Percentiles rank a stretch among this genome's conserved stretches.
These are phyloP conservation scores for Cotesia vestalis DNA, from an alignment of 1,140 invertebrate species.

Conservation along the genomic window DNA sequence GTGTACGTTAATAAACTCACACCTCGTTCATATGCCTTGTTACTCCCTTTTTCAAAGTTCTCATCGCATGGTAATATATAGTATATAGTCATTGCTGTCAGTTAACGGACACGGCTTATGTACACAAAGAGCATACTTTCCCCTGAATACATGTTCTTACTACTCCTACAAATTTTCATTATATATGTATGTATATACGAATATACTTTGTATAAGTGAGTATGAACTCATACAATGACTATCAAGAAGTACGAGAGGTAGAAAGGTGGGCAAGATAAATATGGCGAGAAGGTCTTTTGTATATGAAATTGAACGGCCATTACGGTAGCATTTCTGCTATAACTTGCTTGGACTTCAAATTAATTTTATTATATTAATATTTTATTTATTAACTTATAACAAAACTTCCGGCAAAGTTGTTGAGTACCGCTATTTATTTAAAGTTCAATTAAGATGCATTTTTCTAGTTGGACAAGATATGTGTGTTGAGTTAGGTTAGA, in stretches of 20 bases:
- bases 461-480: no score
- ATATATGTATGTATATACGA: constrained; percentile 15
- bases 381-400: constrained; percentile 5
- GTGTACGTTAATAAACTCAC: not conserved
- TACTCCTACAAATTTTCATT: constrained; percentile 19
- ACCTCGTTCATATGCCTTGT: not conserved
- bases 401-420: not conserved
- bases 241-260: constrained; percentile 29
- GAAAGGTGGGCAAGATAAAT: constrained; percentile 38
- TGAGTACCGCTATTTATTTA: no score
- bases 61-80: constrained; percentile 45
- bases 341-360: not conserved
- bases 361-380: not conserved
- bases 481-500: no score
- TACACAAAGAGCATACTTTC: constrained; percentile 23
- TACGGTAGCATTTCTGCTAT: not conserved
- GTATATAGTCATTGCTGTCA: constrained; percentile 47
- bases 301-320: constrained; percentile 32
- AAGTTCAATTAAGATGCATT: no score
- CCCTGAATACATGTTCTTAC: not conserved
- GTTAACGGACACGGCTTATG: constrained; percentile 33
- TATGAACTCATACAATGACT: constrained; percentile 11
- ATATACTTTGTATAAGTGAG: constrained; percentile 3
- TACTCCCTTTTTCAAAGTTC: constrained; percentile 34
- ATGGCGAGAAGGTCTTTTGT: constrained; percentile 37